These are phyloP conservation scores for Trialeurodes vaporariorum DNA, from an alignment of 1,140 invertebrate genomes.

Conservation along the genomic window DNA sequence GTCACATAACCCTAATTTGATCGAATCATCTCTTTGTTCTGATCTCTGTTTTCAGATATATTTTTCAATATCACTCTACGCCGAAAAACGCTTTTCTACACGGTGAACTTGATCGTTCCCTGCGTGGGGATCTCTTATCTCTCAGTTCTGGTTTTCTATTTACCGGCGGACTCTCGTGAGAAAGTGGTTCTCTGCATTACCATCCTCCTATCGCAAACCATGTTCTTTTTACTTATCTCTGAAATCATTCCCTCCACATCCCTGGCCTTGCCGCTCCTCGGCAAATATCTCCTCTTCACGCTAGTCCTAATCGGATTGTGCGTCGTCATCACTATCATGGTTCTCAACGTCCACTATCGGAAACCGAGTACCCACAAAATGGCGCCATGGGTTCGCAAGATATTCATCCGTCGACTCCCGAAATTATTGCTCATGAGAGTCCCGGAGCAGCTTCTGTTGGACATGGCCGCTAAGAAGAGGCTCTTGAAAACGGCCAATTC, in stretches of 20 bases:
- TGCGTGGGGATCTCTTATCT: conserved; percentile 87
- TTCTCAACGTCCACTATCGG: conserved; percentile 97
- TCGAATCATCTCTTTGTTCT: too few relatives aligned
- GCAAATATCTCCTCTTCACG: conserved; percentile 97
- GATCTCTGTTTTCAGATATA: conserved; percentile 58
- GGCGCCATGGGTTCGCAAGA: conserved; percentile 76
- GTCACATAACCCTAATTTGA: too few relatives aligned
- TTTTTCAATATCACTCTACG: conserved; percentile 96
- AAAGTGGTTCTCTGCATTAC: conserved; percentile 98
- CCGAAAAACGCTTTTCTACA: conserved; percentile 90
- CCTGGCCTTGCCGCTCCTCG: conserved; percentile 86
- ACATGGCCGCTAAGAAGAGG: conserved; percentile 59
- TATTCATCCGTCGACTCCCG: conserved; percentile 78
- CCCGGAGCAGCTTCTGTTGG: conserved; percentile 63
- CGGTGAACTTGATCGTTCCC: conserved; percentile 88
- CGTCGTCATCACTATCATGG: conserved; percentile 93
- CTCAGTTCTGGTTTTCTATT: conserved; percentile 88
- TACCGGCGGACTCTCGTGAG: conserved; percentile 96
- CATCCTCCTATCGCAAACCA: conserved; percentile 95
- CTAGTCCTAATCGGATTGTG: conserved; percentile 95
- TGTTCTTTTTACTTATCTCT: conserved; percentile 97
- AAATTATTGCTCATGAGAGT: conserved; percentile 75
- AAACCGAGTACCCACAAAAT: conserved; percentile 97
- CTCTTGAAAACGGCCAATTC: conserved; percentile 43
- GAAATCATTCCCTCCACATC: conserved; percentile 99